Conservation (phyloP, 2,797 vertebrate species). For the Hyperoplus immaculatus region DNA sequence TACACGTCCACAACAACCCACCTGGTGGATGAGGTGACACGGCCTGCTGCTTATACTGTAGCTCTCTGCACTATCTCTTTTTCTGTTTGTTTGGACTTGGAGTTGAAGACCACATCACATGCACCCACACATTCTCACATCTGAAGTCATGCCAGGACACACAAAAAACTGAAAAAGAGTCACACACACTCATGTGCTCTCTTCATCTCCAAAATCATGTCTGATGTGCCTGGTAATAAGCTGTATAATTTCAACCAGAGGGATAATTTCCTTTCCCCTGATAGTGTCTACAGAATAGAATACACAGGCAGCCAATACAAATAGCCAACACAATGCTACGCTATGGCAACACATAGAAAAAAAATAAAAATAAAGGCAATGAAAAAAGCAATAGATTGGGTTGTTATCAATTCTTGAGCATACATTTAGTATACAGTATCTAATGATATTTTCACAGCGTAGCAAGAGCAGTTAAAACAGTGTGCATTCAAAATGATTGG, state of each 20-base stretch:
- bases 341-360: slow-evolving; percentile 29
- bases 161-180: slow-evolving; percentile 1
- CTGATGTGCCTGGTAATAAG: slow-evolving; percentile 34
- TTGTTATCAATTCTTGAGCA: background rate
- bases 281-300: slow-evolving; percentile 32
- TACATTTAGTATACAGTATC: slow-evolving; percentile 16
- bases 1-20: slow-evolving; percentile 55
- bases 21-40: slow-evolving; percentile 58
- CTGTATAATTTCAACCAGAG: slow-evolving; percentile 35
- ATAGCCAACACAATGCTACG: slow-evolving; percentile 6
- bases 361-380: background rate
- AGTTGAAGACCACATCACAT: slow-evolving; percentile 14
- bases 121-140: background rate
- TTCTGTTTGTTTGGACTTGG: slow-evolving; percentile 3
- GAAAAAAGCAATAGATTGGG: slow-evolving; percentile 16
- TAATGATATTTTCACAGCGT: slow-evolving; percentile 3
- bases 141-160: slow-evolving; percentile 12
- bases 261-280: slow-evolving; percentile 32
- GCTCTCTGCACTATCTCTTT: slow-evolving; percentile 25
- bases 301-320: slow-evolving; percentile 24
- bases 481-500: slow-evolving; percentile 13
- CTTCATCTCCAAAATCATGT: slow-evolving; percentile 17
- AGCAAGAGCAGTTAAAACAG: background rate
- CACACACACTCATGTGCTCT: background rate
- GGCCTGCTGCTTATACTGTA: slow-evolving; percentile 10